Base-by-base conservation (phyloP, 2,888 invertebrate species). In the Sycophila texana region DNA sequence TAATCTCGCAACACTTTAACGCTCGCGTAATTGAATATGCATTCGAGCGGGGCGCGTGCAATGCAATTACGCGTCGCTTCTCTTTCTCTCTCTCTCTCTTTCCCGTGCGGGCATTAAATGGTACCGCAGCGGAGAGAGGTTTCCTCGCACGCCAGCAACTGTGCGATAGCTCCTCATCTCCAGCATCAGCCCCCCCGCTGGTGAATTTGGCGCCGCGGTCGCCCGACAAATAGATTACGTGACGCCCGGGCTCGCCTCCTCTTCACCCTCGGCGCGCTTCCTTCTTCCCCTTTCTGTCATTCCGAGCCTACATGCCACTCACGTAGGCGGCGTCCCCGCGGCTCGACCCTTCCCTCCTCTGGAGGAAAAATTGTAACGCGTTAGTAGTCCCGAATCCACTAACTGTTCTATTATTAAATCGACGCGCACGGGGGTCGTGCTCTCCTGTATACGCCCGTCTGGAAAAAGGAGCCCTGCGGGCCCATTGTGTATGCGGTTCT, bases 201-300 rank as follows among this genome's bases (percentile, higher is more conserved):
- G 82, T 80, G 82, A 82, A 83, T 83, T 83, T 80, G 83, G 80
- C 83, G 74, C 85, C 86, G 88, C 86, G 89, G 89, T 89, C 86
- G 87, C 84, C 84, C 88, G 87, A 89, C 90, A 90, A 90, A 90
- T 90, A 90, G 90, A 90, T 90, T 90, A 90, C 90, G 90, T 89
- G 87, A 86, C 81, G 83, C 75, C 75, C 82, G 83, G 83, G 86
- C 61, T 58, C 18, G n/a, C 39, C 60, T 49, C 67, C 51, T 30
- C 63, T 60, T 47, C 18, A 26, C 18, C 83, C 84, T 82, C 83
- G 74, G 74, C 74, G 74, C 74, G 60, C n/a, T 51, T 80, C 80
- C 78, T 76, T 58, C 61, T 67, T 65, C 60, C 60, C 77, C 82
- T 81, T 77, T 82, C 81, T 83, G 83, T 82, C 70, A 79, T 84